A percentile compares a stretch with the other conserved stretches of the same genome.
phyloP scores from a whole-genome alignment of 2,113 vertebrate species.

The Nycticorax nycticorax region DNA sequence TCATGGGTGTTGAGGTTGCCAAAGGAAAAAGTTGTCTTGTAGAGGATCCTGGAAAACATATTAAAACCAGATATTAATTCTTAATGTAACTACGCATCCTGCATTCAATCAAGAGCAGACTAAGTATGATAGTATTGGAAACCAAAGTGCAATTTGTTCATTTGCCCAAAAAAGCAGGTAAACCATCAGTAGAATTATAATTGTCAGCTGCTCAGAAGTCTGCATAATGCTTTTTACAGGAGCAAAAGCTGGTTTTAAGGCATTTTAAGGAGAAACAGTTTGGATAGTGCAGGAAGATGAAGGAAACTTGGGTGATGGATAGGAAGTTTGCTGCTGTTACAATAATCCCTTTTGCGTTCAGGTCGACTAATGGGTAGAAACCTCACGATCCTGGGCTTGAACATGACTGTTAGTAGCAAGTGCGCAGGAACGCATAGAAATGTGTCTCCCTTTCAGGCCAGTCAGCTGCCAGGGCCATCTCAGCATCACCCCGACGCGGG shows the following conservation, averaged over 20 bases:
- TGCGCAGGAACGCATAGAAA: accelerated
- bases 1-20: neutral
- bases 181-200: neutral
- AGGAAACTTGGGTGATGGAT: neutral
- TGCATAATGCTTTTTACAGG: neutral
- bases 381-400: neutral
- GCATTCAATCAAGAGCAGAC: constrained; percentile 1
- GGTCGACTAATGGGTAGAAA: neutral
- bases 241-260: neutral
- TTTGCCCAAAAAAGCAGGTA: constrained; percentile 7
- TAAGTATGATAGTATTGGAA: neutral
- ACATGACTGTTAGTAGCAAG: neutral
- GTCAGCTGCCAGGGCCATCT: neutral
- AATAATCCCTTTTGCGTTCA: neutral
- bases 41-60: constrained; percentile 7
- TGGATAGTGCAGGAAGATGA: neutral
- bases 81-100: neutral
- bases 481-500: neutral
- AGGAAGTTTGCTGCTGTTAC: neutral
- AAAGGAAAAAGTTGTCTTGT: constrained; percentile 3
- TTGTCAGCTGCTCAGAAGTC: neutral
- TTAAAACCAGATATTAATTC: constrained; percentile 35
- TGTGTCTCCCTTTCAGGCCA: neutral
- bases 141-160: neutral
- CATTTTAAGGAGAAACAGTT: neutral